A percentile compares a stretch with the other conserved stretches of the same genome.
Evolutionary conservation across 2,113 vertebrate genomes (phyloP).

Genomic region (Motacilla alba): DNA sequence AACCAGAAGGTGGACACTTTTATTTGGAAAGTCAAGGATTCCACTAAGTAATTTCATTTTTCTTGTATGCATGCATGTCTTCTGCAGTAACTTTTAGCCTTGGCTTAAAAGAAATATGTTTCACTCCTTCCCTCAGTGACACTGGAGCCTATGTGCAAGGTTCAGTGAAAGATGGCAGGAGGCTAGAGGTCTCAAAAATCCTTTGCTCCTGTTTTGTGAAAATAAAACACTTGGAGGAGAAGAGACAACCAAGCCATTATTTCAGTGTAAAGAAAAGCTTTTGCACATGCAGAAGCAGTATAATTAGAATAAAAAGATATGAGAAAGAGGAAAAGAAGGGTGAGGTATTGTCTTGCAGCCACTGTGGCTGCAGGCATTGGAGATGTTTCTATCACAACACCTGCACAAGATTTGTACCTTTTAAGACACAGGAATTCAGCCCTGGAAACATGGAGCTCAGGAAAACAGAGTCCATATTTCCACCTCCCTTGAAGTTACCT

Average conservation of each 20-base stretch:
- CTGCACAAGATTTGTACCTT: background rate
- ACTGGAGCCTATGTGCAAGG: background rate
- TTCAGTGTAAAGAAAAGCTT: background rate
- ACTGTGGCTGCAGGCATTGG: background rate
- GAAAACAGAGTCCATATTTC: background rate
- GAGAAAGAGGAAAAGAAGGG: background rate
- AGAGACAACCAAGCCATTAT: background rate
- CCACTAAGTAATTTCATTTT: background rate
- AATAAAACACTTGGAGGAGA: background rate
- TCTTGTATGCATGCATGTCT: background rate
- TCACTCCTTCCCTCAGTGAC: background rate
- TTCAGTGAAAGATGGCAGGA: background rate
- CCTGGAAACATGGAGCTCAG: background rate
- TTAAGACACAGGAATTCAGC: background rate
- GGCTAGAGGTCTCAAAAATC: background rate
- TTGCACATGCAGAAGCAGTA: background rate
- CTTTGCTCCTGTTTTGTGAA: background rate
- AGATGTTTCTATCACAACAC: background rate
- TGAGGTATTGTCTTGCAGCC: background rate
- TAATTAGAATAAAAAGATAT: background rate
- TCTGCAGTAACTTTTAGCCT: background rate
- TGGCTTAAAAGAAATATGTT: background rate
- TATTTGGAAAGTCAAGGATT: background rate
- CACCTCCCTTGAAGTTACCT: background rate
- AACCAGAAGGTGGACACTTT: constrained; percentile 9